Evolutionary conservation across 2,888 invertebrate genomes (phyloP).

Genomic region (Mimumesa dahlbomi): DNA sequence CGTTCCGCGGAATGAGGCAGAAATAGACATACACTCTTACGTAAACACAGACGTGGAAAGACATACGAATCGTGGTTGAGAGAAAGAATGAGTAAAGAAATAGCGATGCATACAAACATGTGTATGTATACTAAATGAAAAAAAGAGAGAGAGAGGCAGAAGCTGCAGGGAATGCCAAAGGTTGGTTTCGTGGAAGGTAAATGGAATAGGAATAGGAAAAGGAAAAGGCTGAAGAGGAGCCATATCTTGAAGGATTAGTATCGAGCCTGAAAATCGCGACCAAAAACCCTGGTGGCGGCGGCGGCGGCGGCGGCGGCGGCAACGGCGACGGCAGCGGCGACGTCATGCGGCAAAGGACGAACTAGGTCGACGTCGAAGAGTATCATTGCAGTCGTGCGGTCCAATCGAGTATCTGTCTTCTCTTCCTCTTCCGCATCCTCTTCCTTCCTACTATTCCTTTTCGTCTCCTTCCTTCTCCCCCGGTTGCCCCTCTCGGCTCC

Average conservation of each 20-base stretch:
- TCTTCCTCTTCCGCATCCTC: conserved; percentile 29
- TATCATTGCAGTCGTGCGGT: conserved; percentile 56
- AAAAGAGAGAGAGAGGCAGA: conserved; percentile 61
- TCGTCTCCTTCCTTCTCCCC: not conserved
- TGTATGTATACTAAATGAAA: conserved; percentile 63
- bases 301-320: no score
- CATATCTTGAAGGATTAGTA: conserved; percentile 57
- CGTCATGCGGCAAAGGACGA: conserved; percentile 63
- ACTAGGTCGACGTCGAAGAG: conserved; percentile 68
- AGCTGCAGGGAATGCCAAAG: conserved; percentile 62
- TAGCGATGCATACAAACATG: not conserved
- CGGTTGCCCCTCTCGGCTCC: conserved; percentile 14
- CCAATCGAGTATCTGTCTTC: conserved; percentile 52
- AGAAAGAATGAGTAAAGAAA: not conserved
- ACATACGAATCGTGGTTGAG: no score
- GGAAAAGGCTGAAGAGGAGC: conserved; percentile 50
- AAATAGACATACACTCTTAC: conserved; percentile 1
- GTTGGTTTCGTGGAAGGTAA: conserved; percentile 22
- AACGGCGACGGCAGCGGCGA: no score
- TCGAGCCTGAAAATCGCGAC: conserved; percentile 66
- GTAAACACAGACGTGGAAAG: not conserved
- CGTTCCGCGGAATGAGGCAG: conserved; percentile 19
- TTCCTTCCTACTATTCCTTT: conserved; percentile 28
- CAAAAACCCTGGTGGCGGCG: conserved; percentile 56
- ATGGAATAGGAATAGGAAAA: conserved; percentile 67